Evolutionary conservation across 2,797 vertebrate genomes (phyloP), one percentile per base, ranked within the genome.

Genomic region (Falco naumanni): DNA sequence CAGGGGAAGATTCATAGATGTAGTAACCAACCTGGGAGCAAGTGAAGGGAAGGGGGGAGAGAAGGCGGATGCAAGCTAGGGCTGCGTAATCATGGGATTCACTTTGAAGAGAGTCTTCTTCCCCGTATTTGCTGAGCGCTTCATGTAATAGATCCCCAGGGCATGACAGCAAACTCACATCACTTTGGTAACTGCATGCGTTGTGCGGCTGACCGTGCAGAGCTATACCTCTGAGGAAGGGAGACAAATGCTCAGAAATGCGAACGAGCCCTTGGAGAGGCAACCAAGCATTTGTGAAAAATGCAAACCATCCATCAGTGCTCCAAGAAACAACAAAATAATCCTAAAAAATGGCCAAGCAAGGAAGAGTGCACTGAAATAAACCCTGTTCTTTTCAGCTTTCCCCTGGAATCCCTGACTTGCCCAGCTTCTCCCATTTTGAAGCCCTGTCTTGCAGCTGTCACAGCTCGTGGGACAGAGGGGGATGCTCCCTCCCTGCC

Each of bases 171-270:
- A 34, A 31, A 69, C 48, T 21, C 24, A 3, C 24, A n/a, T 41
- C 0, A 0, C n/a, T 76, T 51, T 6, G 2, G 57, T 33, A 50
- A 45, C 34, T 0, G 57, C 43, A 25, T 0, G 16, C 4, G 1
- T 11, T 5, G 1, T 14, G 37, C 10, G 1, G 16, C 34, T 37
- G 18, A 34, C 21, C 4, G 5, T 11, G 56, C 45, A 61, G 29
- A 76, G 34, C 48, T 10, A 4, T 43, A 34, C 51, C 57, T 17
- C 51, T 2, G 5, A 45, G 65, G 59, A 45, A 25, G 51, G 51
- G 33, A 37, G 11, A 3, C 26, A 24, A 50, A 43, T 0, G 5
- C 26, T 50, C 57, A n/a, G 61, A 22, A 31, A 22, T 1, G 1
- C 0, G 0, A 31, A 48, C 0, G 1, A 54, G 56, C 34, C 63